These are phyloP conservation scores for Neofelis nebulosa DNA, from an alignment of 2,113 vertebrate genomes.

Conservation along the genomic window DNA sequence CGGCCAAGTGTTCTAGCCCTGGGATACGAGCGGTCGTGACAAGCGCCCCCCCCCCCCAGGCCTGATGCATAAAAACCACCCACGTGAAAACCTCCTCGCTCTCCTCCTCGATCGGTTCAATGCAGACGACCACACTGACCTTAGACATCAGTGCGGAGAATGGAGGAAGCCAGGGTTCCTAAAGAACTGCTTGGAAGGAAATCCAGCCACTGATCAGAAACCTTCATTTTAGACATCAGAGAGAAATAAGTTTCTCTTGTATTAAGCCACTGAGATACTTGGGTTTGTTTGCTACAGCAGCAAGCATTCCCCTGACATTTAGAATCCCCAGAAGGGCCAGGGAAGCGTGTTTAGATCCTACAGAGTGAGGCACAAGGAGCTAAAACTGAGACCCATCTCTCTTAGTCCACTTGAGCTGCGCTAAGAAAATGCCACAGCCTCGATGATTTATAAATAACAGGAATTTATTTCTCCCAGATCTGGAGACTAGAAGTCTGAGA, in stretches of 20 bases:
- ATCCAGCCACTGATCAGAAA: not conserved
- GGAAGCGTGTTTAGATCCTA: not conserved
- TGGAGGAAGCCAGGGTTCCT: not conserved
- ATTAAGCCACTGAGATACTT: not conserved
- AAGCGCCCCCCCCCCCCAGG: not conserved
- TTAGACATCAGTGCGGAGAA: fast-evolving
- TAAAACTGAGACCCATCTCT: not conserved
- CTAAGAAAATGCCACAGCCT: not conserved
- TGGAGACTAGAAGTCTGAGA: not conserved
- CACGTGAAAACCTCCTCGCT: not conserved
- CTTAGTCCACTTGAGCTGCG: not conserved
- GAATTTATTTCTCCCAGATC: not conserved
- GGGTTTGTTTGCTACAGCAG: not conserved
- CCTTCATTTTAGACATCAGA: not conserved
- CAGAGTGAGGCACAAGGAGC: not conserved
- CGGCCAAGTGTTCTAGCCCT: not conserved
- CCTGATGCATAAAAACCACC: not conserved
- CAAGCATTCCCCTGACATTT: not conserved
- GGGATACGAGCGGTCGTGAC: not conserved
- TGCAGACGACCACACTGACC: not conserved
- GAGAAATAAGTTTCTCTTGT: not conserved
- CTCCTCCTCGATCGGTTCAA: not conserved
- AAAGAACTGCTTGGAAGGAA: not conserved
- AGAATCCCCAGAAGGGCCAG: not conserved
- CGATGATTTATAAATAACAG: not conserved